Evolutionary conservation across 2,888 invertebrate species (phyloP).

Genomic region (Pollenia amentaria): DNA sequence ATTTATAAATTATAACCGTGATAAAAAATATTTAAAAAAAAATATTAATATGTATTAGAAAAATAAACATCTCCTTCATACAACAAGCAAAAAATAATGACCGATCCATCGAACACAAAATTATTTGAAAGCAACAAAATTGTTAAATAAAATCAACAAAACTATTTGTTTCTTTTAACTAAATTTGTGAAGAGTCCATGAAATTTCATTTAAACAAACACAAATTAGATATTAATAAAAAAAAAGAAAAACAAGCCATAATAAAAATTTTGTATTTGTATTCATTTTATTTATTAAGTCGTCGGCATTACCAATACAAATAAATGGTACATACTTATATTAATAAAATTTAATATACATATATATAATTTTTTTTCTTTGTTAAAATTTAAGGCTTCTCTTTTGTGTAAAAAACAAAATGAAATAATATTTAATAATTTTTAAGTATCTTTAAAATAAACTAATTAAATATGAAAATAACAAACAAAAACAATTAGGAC

Average conservation of each 20-base stretch:
- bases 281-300: constrained; percentile 44
- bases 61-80: constrained; percentile 10
- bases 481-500: constrained; percentile 31
- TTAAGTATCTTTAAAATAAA: constrained; percentile 57
- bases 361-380: constrained; percentile 39
- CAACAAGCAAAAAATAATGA: constrained; percentile 25
- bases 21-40: constrained; percentile 54
- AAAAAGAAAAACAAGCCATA: neutral
- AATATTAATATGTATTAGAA: constrained; percentile 29
- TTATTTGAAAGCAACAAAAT: constrained; percentile 13
- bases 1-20: constrained; percentile 63
- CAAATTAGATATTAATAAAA: constrained; percentile 41
- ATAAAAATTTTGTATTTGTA: constrained; percentile 50
- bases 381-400: constrained; percentile 60
- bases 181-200: constrained; percentile 16
- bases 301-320: constrained; percentile 21
- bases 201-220: constrained; percentile 18
- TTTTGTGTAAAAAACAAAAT: constrained; percentile 60
- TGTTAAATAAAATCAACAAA: constrained; percentile 18
- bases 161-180: constrained; percentile 7
- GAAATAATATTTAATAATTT: constrained; percentile 54
- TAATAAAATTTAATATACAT: constrained; percentile 20
- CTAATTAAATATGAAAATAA: constrained; percentile 16
- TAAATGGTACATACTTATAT: constrained; percentile 47
- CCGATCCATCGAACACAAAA: neutral